Evolutionary conservation across 2,797 vertebrate genomes (phyloP).

Genomic region (Amphiprion clarkii): DNA sequence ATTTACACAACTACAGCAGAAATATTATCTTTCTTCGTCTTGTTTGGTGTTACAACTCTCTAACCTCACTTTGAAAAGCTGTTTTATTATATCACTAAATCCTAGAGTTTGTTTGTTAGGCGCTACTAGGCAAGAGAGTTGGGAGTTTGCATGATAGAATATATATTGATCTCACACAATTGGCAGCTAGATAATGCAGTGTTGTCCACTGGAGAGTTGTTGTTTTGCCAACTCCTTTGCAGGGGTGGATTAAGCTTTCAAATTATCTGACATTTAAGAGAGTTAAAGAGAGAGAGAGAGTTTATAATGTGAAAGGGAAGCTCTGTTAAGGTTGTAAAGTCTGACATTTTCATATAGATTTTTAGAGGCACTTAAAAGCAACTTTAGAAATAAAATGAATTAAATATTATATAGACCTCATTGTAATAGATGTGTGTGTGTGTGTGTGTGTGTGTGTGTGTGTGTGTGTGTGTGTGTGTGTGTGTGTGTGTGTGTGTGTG

Average conservation of each 20-base stretch:
- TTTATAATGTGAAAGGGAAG: conserved; percentile 13
- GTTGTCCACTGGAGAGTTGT: conserved; percentile 19
- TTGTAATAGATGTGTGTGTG: too few species aligned
- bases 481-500: too few species aligned
- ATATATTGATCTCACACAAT: conserved; percentile 23
- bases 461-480: too few species aligned
- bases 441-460: too few species aligned
- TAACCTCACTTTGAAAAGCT: not conserved
- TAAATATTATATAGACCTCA: not conserved
- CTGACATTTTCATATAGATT: conserved; percentile 23
- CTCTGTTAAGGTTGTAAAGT: conserved; percentile 22
- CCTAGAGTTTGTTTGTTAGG: conserved; percentile 31
- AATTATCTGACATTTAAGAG: conserved; percentile 41
- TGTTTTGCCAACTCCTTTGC: conserved; percentile 29
- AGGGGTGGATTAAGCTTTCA: conserved; percentile 20
- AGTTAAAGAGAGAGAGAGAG: not conserved
- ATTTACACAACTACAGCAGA: not conserved
- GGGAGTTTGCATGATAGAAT: conserved; percentile 13
- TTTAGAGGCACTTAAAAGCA: conserved; percentile 1
- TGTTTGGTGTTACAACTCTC: not conserved
- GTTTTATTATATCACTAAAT: conserved; percentile 3
- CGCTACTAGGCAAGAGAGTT: not conserved
- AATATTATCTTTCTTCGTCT: not conserved
- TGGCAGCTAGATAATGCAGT: conserved; percentile 23
- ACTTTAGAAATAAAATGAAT: not conserved